Base-by-base conservation (phyloP, 2,888 invertebrate genomes). In the Aproaerema taeniolella region DNA sequence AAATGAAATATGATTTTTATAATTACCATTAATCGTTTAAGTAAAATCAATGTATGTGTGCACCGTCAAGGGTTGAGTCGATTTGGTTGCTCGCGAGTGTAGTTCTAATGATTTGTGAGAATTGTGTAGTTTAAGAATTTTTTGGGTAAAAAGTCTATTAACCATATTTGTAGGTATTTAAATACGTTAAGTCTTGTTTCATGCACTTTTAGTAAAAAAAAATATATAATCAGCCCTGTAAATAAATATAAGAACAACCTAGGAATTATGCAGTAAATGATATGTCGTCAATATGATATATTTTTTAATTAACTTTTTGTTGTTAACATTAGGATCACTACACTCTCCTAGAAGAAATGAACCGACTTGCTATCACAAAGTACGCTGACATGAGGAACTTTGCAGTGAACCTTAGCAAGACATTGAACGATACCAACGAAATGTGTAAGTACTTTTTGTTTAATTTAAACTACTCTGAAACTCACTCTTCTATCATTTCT, bases 301-400 rank as follows among this genome's bases (percentile, higher is more conserved):
- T 20, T 20, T 20, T 8, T 20, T 20, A 20, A 6, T 20, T 20
- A 20, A 20, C 20, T 8, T 20, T 20, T 20, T 20, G n/a, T 26
- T 26, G n/a, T 3, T 9, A 26, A 9, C n/a, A 9, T 4, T 83
- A 95, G 81, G 97, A 97, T 49, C 97, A 98, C 64, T 99, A 98
- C 75, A 91, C 91, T 55, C 80, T 98, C n/a, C 81, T 99, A 29
- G 98, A 98, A 72, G 93, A 95, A 52, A 95, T 99, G 89, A 99
- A 99, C 76, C 90, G 91, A 56, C 91, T 93, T 2, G 95, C 97
- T 0, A 93, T 95, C 35, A 92, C 93, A 1, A 98, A 98, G 71
- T 98, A 97, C 76, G 89, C 93, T 0, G 97, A 98, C 65, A 92
- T 98, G 87, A 92, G 93, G 53, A 93, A 95, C 50, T 92, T 98